Conservation (phyloP, 2,113 vertebrate species). For the Puffinus mauretanicus region DNA sequence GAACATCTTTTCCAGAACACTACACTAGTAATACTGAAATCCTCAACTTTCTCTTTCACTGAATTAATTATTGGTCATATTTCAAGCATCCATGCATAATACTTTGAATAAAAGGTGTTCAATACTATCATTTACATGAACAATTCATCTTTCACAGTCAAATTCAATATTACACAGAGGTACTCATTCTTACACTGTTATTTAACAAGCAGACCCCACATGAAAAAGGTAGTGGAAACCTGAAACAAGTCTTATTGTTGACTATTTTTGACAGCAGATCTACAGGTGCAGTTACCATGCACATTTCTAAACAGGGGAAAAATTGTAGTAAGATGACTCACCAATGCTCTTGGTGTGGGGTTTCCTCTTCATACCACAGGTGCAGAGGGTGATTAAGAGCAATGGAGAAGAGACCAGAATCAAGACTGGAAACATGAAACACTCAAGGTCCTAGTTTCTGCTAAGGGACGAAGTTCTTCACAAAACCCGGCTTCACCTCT, state of each 20-base stretch:
- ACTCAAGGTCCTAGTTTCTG: neutral
- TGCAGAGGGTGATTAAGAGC: neutral
- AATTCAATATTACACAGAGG: neutral
- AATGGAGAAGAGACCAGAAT: neutral
- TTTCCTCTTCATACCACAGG: neutral
- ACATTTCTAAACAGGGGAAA: neutral
- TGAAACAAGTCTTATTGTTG: neutral
- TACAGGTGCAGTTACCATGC: neutral
- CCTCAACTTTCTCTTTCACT: neutral
- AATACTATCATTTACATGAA: neutral
- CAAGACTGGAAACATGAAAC: neutral
- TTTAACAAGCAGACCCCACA: neutral
- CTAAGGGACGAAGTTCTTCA: neutral
- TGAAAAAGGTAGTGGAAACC: neutral
- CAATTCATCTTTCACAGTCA: neutral
- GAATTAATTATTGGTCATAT: slow-evolving; percentile 13
- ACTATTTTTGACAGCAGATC: neutral
- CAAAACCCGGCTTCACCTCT: neutral
- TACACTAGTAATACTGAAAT: neutral
- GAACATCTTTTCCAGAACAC: slow-evolving; percentile 16
- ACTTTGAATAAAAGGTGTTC: neutral
- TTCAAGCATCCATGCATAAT: neutral
- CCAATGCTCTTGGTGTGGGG: neutral
- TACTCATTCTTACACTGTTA: neutral
- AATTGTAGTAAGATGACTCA: neutral